Percentiles rank a stretch among this genome's conserved stretches.
Conservation (phyloP, 1,140 invertebrate species). For the Himalopsyche phryganea region DNA sequence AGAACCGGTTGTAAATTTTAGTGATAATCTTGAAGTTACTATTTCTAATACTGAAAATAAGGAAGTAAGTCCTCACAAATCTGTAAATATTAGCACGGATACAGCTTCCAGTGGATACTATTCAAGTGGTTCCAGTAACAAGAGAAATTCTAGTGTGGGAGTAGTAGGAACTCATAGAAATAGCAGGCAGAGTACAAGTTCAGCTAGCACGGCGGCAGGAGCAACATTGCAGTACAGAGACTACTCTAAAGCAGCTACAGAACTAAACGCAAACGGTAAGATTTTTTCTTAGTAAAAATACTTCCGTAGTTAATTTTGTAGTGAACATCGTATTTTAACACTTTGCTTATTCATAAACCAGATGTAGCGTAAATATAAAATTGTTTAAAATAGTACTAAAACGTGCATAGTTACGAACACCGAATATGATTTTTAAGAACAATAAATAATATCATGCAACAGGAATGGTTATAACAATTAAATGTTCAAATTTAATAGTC, state of each 20-base stretch:
- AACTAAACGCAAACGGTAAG: constrained; percentile 51
- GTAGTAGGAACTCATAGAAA: constrained; percentile 39
- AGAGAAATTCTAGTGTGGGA: constrained; percentile 40
- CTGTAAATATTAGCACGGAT: constrained; percentile 49
- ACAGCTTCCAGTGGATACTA: constrained; percentile 50
- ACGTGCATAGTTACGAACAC: no score
- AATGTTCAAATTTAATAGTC: no score
- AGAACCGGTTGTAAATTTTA: constrained; percentile 27
- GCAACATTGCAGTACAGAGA: constrained; percentile 37
- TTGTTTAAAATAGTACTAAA: no score
- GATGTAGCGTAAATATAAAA: no score
- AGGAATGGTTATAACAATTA: no score
- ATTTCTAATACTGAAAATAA: constrained; percentile 32
- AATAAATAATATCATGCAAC: no score
- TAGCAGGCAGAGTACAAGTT: constrained; percentile 48
- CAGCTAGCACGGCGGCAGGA: constrained; percentile 39
- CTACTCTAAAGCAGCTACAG: constrained; percentile 47
- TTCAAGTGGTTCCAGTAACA: constrained; percentile 46
- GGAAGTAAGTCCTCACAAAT: constrained; percentile 50
- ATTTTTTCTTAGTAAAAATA: no score
- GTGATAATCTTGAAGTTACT: constrained; percentile 17
- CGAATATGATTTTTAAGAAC: no score
- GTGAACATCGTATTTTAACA: no score
- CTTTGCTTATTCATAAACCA: no score
- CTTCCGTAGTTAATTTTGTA: no score